Conservation (phyloP, 2,113 vertebrate species). For the Cheirogaleus medius region DNA sequence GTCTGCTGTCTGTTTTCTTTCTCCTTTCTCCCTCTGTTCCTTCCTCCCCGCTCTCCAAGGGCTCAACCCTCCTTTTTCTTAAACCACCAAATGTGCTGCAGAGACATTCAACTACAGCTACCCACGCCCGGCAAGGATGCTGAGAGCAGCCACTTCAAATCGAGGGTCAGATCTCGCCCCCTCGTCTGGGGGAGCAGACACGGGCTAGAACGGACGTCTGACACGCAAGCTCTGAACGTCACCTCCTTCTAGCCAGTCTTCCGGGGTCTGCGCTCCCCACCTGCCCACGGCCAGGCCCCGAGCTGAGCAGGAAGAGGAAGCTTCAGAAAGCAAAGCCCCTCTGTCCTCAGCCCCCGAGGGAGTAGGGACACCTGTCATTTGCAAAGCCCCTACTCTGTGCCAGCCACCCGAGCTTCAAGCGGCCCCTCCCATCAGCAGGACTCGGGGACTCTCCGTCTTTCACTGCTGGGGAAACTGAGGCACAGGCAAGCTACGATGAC, state of each 20-base stretch:
- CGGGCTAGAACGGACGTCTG: accelerated
- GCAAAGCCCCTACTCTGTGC: background rate
- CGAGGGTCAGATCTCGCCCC: background rate
- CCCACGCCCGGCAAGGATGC: accelerated
- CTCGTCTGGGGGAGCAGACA: accelerated
- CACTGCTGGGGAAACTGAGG: background rate
- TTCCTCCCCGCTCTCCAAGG: background rate
- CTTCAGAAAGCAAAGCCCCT: background rate
- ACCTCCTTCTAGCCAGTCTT: accelerated
- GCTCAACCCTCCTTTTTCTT: background rate
- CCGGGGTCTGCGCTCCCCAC: accelerated
- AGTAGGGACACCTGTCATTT: too few relatives aligned
- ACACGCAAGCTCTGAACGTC: accelerated
- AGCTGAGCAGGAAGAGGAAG: too few relatives aligned
- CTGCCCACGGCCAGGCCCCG: background rate
- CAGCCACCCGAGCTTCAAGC: background rate
- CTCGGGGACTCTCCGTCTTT: background rate
- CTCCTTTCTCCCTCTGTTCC: background rate
- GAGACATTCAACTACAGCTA: background rate
- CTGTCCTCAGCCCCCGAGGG: background rate
- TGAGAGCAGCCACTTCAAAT: accelerated
- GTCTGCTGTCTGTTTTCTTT: background rate
- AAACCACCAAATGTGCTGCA: background rate
- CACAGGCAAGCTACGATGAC: background rate
- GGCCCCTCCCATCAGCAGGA: background rate